These are phyloP conservation scores for Bugula neritina DNA, from an alignment of 2,888 invertebrate species.

Conservation along the genomic window DNA sequence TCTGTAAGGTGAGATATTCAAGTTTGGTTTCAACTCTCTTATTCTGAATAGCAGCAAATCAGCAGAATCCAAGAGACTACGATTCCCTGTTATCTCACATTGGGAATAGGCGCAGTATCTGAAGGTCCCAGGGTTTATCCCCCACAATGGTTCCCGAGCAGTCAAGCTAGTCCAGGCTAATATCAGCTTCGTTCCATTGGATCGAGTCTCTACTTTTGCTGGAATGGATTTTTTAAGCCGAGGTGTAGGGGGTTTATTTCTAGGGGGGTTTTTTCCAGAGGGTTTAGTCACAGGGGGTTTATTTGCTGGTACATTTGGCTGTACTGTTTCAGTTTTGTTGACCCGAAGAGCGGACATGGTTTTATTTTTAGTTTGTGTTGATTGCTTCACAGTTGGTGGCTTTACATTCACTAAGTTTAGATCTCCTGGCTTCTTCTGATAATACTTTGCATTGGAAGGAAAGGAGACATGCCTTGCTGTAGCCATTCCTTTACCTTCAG, in stretches of 20 bases:
- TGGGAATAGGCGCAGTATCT: neutral
- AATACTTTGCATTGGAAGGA: neutral
- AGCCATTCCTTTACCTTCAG: neutral
- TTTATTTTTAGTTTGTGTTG: too few relatives aligned
- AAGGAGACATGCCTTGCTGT: neutral
- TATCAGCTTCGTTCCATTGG: too few relatives aligned
- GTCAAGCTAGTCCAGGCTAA: neutral
- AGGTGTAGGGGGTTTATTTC: too few relatives aligned
- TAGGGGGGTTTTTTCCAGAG: too few relatives aligned
- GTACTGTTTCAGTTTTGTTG: too few relatives aligned
- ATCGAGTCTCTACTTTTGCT: too few relatives aligned
- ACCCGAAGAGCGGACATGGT: too few relatives aligned
- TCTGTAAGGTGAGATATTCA: neutral
- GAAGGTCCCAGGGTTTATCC: slow-evolving; percentile 1
- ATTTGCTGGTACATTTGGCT: too few relatives aligned
- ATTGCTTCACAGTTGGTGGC: neutral
- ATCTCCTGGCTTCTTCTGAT: too few relatives aligned
- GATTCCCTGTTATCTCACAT: slow-evolving; percentile 12
- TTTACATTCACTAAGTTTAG: neutral
- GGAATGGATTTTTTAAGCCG: too few relatives aligned
- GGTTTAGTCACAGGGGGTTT: too few relatives aligned
- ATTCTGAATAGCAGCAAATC: slow-evolving; percentile 20
- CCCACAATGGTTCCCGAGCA: slow-evolving; percentile 4
- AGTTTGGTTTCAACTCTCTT: slow-evolving; percentile 4
- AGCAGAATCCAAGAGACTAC: neutral